Conservation (phyloP, 1,140 invertebrate genomes). For the Nephila pilipes region DNA sequence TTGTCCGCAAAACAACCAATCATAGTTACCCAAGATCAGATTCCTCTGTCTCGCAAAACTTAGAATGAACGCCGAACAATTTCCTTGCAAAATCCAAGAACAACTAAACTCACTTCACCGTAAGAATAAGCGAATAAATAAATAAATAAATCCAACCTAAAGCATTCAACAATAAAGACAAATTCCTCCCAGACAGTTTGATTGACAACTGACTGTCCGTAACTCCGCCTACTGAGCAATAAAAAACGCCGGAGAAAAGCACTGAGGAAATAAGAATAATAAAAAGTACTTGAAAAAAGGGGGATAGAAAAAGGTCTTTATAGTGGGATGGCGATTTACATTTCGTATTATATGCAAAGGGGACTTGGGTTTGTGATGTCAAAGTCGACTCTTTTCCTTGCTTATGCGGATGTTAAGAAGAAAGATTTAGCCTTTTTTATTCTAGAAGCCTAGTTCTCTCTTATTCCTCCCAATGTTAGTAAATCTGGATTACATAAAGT, state of each 20-base stretch:
- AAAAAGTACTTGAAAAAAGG: slow-evolving; percentile 8
- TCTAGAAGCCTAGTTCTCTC: slow-evolving; percentile 11
- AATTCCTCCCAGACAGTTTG: slow-evolving; percentile 71
- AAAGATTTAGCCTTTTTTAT: slow-evolving; percentile 41
- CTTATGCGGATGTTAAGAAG: neutral
- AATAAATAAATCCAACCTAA: slow-evolving; percentile 50
- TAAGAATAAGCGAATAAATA: slow-evolving; percentile 71
- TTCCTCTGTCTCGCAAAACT: neutral
- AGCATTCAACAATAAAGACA: slow-evolving; percentile 70
- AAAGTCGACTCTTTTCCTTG: slow-evolving; percentile 31
- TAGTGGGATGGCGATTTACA: slow-evolving; percentile 72
- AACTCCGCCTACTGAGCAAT: slow-evolving; percentile 48
- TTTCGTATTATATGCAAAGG: slow-evolving; percentile 74
- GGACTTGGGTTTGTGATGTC: neutral
- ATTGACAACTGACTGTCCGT: slow-evolving; percentile 63
- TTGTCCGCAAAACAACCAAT: slow-evolving; percentile 60
- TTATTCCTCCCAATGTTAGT: slow-evolving; percentile 27
- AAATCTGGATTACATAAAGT: slow-evolving; percentile 55
- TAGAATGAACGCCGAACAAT: slow-evolving; percentile 43
- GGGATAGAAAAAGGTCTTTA: slow-evolving; percentile 40
- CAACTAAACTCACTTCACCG: slow-evolving; percentile 66
- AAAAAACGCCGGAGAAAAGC: slow-evolving; percentile 58
- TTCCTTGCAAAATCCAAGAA: slow-evolving; percentile 50
- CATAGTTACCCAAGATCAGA: neutral
- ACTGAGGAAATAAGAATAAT: slow-evolving; percentile 53